Percentiles rank a stretch among this genome's conserved stretches.
These are phyloP conservation scores for Phrynocephalus forsythii DNA, from an alignment of 2,797 vertebrate species.

Conservation along the genomic window DNA sequence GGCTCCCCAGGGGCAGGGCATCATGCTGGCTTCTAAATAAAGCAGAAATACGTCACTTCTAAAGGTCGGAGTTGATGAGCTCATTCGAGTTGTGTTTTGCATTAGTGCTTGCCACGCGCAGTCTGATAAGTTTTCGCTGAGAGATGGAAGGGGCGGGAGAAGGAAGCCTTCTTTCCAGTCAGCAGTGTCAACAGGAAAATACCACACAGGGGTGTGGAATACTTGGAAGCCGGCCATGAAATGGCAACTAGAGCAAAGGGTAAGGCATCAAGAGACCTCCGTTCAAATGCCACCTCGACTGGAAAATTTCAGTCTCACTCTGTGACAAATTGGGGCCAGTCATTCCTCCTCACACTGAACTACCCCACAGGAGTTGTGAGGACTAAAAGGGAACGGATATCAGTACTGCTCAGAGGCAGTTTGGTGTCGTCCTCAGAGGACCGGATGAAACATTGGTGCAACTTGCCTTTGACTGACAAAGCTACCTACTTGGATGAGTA, in stretches of 20 bases:
- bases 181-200: background rate
- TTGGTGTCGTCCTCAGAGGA: too few species aligned
- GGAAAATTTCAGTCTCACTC: background rate
- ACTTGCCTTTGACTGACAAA: too few species aligned
- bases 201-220: background rate
- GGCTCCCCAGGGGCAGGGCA: background rate
- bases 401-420: background rate
- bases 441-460: too few species aligned
- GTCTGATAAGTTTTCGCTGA: background rate
- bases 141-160: background rate
- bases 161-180: background rate
- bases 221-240: background rate
- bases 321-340: background rate
- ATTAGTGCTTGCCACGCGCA: background rate
- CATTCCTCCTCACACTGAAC: background rate
- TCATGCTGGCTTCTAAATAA: background rate
- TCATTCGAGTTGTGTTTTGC: background rate
- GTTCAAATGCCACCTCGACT: background rate
- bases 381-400: background rate
- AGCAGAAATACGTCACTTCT: background rate
- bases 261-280: background rate
- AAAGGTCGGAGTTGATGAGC: constrained; percentile 6
- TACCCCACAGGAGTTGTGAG: background rate
- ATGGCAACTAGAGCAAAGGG: background rate
- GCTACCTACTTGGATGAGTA: too few species aligned